These are phyloP conservation scores for Leptoteleia sp. DNA, from an alignment of 1,140 invertebrate genomes.

Conservation along the genomic window DNA sequence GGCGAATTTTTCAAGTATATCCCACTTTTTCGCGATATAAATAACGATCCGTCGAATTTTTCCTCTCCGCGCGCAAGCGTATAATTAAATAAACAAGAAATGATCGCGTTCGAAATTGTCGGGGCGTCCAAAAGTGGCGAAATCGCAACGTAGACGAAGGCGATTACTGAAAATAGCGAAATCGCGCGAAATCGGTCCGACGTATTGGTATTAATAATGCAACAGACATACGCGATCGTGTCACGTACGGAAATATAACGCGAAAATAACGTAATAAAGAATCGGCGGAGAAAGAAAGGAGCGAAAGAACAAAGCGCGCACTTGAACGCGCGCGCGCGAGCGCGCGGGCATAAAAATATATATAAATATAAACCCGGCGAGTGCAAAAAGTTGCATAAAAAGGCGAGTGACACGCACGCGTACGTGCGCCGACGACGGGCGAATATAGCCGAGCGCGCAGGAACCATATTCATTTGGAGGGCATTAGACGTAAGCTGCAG, in stretches of 20 bases:
- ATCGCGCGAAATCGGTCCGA: constrained; percentile 17
- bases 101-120: too few relatives aligned
- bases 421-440: constrained; percentile 29
- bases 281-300: constrained; percentile 26
- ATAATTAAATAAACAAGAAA: too few relatives aligned
- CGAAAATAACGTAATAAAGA: constrained; percentile 52
- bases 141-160: constrained; percentile 10
- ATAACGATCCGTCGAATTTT: too few relatives aligned
- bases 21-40: too few relatives aligned
- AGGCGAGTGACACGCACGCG: constrained; percentile 54
- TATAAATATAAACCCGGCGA: constrained; percentile 45
- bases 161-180: constrained; percentile 25
- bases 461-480: constrained; percentile 65
- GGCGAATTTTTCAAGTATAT: too few relatives aligned
- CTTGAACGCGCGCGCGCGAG: constrained; percentile 25
- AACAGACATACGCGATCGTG: constrained; percentile 33
- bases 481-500: constrained; percentile 60
- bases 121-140: too few relatives aligned
- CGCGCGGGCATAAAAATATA: constrained; percentile 20
- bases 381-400: constrained; percentile 57
- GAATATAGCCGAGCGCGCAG: constrained; percentile 39
- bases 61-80: too few relatives aligned
- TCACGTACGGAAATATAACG: constrained; percentile 34
- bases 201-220: constrained; percentile 42
- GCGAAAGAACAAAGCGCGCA: constrained; percentile 26